Conservation (phyloP, 2,797 vertebrate species). For the Dallia pectoralis region DNA sequence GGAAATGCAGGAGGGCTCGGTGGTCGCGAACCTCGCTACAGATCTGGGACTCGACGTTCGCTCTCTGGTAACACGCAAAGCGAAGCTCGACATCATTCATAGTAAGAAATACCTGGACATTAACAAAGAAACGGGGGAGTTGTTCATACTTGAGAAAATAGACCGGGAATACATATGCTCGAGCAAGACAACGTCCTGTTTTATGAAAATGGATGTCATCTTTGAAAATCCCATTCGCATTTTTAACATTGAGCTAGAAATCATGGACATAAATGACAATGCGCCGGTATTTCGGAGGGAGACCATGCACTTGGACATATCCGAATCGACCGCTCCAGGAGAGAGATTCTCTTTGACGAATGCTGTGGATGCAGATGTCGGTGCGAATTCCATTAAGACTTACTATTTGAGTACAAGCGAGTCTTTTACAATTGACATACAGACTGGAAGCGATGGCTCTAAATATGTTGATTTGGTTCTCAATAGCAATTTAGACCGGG, state of each 20-base stretch:
- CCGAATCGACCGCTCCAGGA: constrained; percentile 76
- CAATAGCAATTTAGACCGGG: constrained; percentile 74
- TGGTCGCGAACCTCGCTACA: constrained; percentile 77
- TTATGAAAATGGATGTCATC: constrained; percentile 79
- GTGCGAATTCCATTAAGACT: constrained; percentile 78
- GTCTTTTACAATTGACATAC: constrained; percentile 78
- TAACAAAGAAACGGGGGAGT: constrained; percentile 77
- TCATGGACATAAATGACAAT: constrained; percentile 82
- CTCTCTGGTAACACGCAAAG: constrained; percentile 67
- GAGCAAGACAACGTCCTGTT: constrained; percentile 74
- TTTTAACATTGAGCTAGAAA: constrained; percentile 78
- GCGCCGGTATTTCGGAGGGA: constrained; percentile 78
- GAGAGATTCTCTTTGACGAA: constrained; percentile 80
- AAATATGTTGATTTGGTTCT: constrained; percentile 81
- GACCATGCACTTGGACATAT: constrained; percentile 77
- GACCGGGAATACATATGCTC: constrained; percentile 77
- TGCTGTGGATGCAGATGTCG: constrained; percentile 83
- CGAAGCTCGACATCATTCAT: constrained; percentile 76
- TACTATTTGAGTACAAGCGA: constrained; percentile 80
- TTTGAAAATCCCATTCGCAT: constrained; percentile 75
- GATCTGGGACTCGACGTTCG: constrained; percentile 76
- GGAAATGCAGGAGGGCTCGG: constrained; percentile 78
- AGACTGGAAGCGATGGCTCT: constrained; percentile 74
- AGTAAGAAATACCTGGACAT: constrained; percentile 78
- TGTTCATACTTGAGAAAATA: constrained; percentile 74